Evolutionary conservation across 1,140 invertebrate species (phyloP).

Genomic region (Drosophila pectinifera): DNA sequence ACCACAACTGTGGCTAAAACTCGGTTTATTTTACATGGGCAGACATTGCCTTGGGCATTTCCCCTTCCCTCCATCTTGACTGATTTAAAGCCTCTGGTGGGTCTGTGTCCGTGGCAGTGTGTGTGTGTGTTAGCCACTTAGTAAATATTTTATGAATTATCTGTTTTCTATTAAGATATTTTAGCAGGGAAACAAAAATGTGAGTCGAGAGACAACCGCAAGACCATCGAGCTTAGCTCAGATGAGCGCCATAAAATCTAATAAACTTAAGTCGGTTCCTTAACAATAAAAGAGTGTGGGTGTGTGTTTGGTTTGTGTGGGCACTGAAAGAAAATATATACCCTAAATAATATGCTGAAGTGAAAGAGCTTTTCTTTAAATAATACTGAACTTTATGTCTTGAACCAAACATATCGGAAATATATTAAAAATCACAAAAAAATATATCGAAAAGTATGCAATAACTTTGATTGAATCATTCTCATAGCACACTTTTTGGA

Average conservation of each 20-base stretch:
- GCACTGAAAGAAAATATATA: slow-evolving; percentile 10
- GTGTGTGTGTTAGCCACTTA: slow-evolving; percentile 55
- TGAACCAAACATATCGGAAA: no score
- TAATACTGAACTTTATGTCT: no score
- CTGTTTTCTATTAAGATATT: slow-evolving; percentile 82
- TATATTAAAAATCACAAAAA: no score
- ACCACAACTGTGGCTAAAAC: slow-evolving; percentile 62
- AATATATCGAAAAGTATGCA: no score
- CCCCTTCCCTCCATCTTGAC: slow-evolving; percentile 11
- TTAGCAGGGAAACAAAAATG: slow-evolving; percentile 51
- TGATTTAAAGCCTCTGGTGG: slow-evolving; percentile 51
- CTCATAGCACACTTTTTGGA: background rate
- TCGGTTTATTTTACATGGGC: slow-evolving; percentile 34
- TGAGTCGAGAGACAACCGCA: slow-evolving; percentile 47
- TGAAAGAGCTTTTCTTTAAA: no score
- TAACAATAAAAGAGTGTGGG: slow-evolving; percentile 20
- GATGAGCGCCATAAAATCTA: slow-evolving; percentile 68
- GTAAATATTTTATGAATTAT: slow-evolving; percentile 82
- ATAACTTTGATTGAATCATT: no score
- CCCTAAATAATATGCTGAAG: no score
- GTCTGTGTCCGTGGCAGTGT: slow-evolving; percentile 4
- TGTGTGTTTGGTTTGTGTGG: slow-evolving; percentile 8
- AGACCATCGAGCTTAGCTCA: slow-evolving; percentile 34
- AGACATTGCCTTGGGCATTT: slow-evolving; percentile 48
- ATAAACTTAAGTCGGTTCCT: slow-evolving; percentile 73